These are phyloP conservation scores for Callosobruchus maculatus DNA, from an alignment of 2,888 invertebrate genomes.

Conservation along the genomic window DNA sequence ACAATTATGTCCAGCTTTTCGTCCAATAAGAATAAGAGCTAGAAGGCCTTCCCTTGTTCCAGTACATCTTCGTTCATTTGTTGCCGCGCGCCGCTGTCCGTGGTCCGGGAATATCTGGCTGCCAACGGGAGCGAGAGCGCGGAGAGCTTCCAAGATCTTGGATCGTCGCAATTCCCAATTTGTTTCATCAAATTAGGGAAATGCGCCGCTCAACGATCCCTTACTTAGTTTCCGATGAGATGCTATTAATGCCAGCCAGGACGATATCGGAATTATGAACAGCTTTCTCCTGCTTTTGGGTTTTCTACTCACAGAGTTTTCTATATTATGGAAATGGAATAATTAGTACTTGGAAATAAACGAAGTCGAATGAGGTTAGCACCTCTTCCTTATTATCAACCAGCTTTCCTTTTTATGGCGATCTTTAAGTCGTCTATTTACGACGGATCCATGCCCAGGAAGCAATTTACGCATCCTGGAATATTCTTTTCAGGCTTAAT, in stretches of 20 bases:
- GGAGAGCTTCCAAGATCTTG: background rate
- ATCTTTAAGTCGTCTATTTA: too few relatives aligned
- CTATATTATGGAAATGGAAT: background rate
- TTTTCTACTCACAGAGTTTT: background rate
- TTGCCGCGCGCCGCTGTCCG: background rate
- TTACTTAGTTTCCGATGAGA: conserved; percentile 27
- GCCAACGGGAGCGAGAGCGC: background rate
- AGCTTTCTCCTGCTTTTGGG: background rate
- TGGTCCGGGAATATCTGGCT: background rate
- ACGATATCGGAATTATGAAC: conserved; percentile 20
- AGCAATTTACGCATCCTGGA: too few relatives aligned
- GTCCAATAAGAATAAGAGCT: too few relatives aligned
- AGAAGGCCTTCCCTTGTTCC: too few relatives aligned
- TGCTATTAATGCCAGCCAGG: conserved; percentile 21
- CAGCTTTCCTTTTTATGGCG: too few relatives aligned
- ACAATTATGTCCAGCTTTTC: too few relatives aligned
- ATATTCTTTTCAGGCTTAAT: too few relatives aligned
- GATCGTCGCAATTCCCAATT: conserved; percentile 25
- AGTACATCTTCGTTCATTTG: background rate
- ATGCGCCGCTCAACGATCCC: conserved; percentile 28
- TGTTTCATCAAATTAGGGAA: conserved; percentile 40
- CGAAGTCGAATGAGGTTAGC: too few relatives aligned
- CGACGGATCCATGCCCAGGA: too few relatives aligned
- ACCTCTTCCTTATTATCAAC: too few relatives aligned
- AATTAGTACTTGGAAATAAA: background rate